These are phyloP conservation scores for Tetramorium alpestre DNA, from an alignment of 1,140 invertebrate genomes.

Conservation along the genomic window DNA sequence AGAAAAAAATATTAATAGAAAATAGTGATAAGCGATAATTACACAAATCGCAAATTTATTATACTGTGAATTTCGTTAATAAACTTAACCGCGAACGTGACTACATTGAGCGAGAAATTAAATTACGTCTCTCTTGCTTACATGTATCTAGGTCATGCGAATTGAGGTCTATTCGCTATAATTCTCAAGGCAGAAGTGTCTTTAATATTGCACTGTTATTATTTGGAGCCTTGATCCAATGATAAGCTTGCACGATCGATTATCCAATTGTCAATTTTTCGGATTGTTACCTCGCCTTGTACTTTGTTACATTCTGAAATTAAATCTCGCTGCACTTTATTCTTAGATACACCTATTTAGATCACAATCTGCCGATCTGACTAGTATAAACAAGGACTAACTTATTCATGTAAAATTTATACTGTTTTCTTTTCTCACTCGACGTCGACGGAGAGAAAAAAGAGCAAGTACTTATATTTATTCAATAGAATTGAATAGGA, in stretches of 20 bases:
- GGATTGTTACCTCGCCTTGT: background rate
- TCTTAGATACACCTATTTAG: background rate
- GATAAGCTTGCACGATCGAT: background rate
- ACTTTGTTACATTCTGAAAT: background rate
- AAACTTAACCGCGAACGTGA: background rate
- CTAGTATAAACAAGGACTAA: background rate
- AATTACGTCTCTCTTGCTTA: conserved; percentile 36
- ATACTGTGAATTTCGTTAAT: background rate
- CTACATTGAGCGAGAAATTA: conserved; percentile 29
- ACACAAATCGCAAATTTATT: background rate
- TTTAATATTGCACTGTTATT: background rate
- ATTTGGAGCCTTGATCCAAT: background rate
- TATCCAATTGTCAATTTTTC: background rate
- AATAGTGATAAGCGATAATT: background rate
- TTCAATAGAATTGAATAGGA: background rate
- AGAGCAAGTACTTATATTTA: background rate
- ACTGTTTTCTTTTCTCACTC: background rate
- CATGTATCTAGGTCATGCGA: conserved; percentile 46
- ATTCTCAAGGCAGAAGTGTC: conserved; percentile 6
- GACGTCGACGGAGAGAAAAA: background rate
- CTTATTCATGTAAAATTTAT: conserved; percentile 10
- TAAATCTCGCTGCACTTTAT: background rate
- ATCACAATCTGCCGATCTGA: background rate
- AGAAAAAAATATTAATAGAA: background rate
- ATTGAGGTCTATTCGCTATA: conserved; percentile 25